Percentiles rank a stretch among this genome's conserved stretches.
These are phyloP conservation scores for Xestoiulus laeticollis DNA, from an alignment of 2,888 invertebrate species.

Conservation along the genomic window DNA sequence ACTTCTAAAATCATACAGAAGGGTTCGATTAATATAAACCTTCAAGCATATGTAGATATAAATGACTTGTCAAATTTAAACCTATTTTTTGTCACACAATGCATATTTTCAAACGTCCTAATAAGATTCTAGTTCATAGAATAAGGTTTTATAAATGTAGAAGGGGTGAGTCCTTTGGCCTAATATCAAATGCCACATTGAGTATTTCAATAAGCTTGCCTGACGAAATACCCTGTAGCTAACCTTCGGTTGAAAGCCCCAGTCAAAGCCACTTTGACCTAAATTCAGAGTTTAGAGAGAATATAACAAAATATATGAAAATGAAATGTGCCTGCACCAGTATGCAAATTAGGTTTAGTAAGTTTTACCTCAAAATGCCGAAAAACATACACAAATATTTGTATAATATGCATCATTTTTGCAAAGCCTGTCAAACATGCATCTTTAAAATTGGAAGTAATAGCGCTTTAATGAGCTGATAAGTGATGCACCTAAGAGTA, in stretches of 20 bases:
- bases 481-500: not conserved
- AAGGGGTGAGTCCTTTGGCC: slow-evolving; percentile 43
- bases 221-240: not conserved
- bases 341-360: not conserved
- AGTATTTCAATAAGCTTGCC: not conserved
- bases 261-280: slow-evolving; percentile 14
- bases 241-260: slow-evolving; percentile 17
- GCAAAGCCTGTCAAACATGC: not conserved
- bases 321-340: not conserved
- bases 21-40: no score
- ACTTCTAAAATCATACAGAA: no score
- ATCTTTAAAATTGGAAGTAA: slow-evolving; percentile 14
- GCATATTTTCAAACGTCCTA: not conserved
- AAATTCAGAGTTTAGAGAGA: not conserved
- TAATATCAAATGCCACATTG: not conserved
- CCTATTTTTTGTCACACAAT: not conserved
- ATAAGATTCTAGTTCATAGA: not conserved
- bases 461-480: not conserved
- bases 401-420: not conserved
- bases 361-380: not conserved
- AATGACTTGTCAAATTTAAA: no score
- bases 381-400: not conserved
- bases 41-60: no score
- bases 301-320: not conserved
- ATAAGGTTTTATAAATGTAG: not conserved